A percentile compares a stretch with the other conserved stretches of the same genome.
These are phyloP conservation scores for Sternotherus odoratus DNA, from an alignment of 2,797 vertebrate genomes.

Conservation along the genomic window DNA sequence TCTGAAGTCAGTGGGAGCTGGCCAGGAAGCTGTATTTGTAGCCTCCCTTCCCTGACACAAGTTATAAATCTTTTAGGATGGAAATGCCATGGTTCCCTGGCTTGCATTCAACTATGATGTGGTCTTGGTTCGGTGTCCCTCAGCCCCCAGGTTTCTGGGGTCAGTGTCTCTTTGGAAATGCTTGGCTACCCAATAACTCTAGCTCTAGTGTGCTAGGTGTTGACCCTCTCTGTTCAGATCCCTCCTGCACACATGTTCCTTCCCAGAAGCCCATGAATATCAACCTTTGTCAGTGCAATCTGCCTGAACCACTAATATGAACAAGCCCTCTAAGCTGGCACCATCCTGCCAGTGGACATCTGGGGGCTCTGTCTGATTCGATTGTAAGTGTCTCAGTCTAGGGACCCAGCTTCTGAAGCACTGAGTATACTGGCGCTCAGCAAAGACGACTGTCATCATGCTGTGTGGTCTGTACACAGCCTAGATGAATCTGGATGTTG, in stretches of 20 bases:
- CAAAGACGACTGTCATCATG: neutral
- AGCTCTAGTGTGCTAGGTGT: neutral
- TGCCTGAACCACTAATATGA: neutral
- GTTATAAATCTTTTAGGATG: neutral
- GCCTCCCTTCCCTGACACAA: neutral
- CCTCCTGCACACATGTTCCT: neutral
- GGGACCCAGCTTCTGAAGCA: neutral
- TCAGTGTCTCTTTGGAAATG: neutral
- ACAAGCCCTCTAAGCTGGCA: neutral
- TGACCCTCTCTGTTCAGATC: neutral
- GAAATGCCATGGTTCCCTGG: neutral
- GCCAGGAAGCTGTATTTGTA: neutral
- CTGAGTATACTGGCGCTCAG: neutral
- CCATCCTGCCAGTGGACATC: neutral
- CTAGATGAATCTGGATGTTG: neutral
- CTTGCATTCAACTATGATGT: neutral
- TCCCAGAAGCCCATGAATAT: neutral
- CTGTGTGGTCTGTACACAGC: neutral
- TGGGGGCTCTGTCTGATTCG: neutral
- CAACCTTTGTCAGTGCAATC: neutral
- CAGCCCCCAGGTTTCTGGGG: neutral
- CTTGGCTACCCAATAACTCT: neutral
- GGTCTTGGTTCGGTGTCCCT: neutral
- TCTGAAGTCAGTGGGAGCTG: neutral
- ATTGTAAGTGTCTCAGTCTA: neutral